Evolutionary conservation across 2,888 invertebrate species (phyloP).

Genomic region (Shargacucullia verbasci): DNA sequence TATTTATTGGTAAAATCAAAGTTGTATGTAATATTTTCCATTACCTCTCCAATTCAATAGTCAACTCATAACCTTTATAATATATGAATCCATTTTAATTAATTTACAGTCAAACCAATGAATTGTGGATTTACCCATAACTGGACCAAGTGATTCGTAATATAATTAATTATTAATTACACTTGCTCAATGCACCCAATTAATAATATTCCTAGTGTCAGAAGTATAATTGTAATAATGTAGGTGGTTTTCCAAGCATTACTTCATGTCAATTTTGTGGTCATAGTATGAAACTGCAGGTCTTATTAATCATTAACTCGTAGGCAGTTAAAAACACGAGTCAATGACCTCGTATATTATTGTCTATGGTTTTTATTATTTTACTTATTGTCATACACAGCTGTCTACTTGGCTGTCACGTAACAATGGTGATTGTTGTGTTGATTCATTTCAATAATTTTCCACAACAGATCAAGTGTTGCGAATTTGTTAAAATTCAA

Average conservation of each 20-base stretch:
- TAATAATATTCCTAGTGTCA: too few relatives aligned
- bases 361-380: not conserved
- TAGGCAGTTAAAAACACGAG: not conserved
- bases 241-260: not conserved
- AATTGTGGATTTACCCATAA: slow-evolving; percentile 3
- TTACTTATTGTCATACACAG: not conserved
- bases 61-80: not conserved
- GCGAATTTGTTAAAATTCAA: slow-evolving; percentile 12
- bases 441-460: slow-evolving; percentile 2
- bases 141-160: not conserved
- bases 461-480: not conserved
- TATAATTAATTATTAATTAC: too few relatives aligned
- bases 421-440: slow-evolving; percentile 1
- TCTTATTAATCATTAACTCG: not conserved
- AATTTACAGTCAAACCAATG: slow-evolving; percentile 2
- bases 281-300: not conserved
- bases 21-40: too few relatives aligned
- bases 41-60: not conserved
- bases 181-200: too few relatives aligned
- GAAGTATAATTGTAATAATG: not conserved
- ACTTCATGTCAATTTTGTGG: not conserved
- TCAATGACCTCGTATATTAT: not conserved
- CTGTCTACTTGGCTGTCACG: not conserved
- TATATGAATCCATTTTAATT: slow-evolving; percentile 14
- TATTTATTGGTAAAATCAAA: too few relatives aligned